Evolutionary conservation across 2,888 invertebrate genomes (phyloP).

Genomic region (Endomychus coccineus): DNA sequence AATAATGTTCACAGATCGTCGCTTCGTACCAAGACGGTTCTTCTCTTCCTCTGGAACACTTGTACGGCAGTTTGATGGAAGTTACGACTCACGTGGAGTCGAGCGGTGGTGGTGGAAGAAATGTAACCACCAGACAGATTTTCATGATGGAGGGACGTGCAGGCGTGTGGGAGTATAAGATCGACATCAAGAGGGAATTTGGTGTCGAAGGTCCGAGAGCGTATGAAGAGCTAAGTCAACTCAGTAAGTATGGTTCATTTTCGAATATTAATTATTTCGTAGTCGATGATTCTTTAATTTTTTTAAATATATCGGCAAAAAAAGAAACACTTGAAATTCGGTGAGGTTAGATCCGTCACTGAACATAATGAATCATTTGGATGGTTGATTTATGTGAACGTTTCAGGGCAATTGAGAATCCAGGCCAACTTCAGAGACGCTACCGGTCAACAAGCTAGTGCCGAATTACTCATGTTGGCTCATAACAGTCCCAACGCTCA

Average conservation of each 20-base stretch:
- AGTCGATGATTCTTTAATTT: not conserved
- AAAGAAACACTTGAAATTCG: no score
- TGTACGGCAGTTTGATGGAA: slow-evolving; percentile 59
- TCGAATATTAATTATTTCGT: not conserved
- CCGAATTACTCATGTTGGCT: slow-evolving; percentile 64
- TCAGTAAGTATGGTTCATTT: no score
- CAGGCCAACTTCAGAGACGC: slow-evolving; percentile 63
- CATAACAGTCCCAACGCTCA: slow-evolving; percentile 77
- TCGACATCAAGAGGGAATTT: slow-evolving; percentile 67
- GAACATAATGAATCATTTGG: slow-evolving; percentile 7
- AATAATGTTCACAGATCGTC: slow-evolving; percentile 53
- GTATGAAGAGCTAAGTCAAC: slow-evolving; percentile 33
- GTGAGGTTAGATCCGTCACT: no score
- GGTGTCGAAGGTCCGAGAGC: slow-evolving; percentile 39
- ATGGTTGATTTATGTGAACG: no score
- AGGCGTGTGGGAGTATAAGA: slow-evolving; percentile 76
- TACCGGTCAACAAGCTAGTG: slow-evolving; percentile 56
- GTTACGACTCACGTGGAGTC: slow-evolving; percentile 58
- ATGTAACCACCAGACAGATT: slow-evolving; percentile 54
- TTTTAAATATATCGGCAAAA: no score
- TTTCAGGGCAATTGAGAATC: slow-evolving; percentile 38
- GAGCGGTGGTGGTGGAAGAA: slow-evolving; percentile 56
- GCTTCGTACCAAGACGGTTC: slow-evolving; percentile 91
- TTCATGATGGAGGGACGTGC: slow-evolving; percentile 58
- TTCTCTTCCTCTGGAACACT: slow-evolving; percentile 56